A percentile compares a stretch with the other conserved stretches of the same genome.
These are phyloP conservation scores for Apistogramma diplotaenia DNA, from an alignment of 2,113 vertebrate species.

Conservation along the genomic window DNA sequence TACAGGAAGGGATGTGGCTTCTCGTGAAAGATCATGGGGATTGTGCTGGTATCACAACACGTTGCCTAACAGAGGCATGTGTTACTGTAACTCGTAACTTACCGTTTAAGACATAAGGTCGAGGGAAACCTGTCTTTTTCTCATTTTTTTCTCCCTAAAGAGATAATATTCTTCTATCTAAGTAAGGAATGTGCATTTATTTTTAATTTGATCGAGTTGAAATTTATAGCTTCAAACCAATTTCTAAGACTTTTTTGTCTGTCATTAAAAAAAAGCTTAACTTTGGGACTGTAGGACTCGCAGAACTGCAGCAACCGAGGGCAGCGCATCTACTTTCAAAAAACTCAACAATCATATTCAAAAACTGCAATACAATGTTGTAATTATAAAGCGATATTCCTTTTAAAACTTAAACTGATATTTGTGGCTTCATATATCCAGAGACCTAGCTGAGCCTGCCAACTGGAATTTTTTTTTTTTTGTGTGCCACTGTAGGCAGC, in stretches of 20 bases:
- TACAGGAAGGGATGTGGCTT: conserved; percentile 56
- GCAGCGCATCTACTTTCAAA: conserved; percentile 20
- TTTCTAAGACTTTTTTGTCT: neutral
- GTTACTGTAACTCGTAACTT: conserved; percentile 1
- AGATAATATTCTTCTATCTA: neutral
- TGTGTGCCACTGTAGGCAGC: conserved; percentile 61
- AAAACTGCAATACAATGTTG: conserved; percentile 19
- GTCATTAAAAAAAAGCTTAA: conserved; percentile 3
- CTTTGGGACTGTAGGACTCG: conserved; percentile 10
- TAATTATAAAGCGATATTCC: conserved; percentile 22
- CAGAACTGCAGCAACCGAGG: conserved; percentile 47
- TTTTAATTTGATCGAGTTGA: neutral
- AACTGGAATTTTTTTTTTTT: conserved; percentile 44
- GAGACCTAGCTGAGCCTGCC: conserved; percentile 37
- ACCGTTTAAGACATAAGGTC: conserved; percentile 18
- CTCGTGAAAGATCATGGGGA: conserved; percentile 36
- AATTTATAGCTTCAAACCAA: neutral
- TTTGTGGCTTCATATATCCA: conserved; percentile 64
- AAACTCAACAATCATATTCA: conserved; percentile 47
- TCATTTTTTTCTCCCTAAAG: neutral
- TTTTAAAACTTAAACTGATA: conserved; percentile 46
- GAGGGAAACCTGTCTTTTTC: neutral
- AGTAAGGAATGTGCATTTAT: conserved; percentile 22
- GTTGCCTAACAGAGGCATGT: conserved; percentile 22
- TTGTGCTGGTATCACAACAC: conserved; percentile 45